phyloP scores from a whole-genome alignment of 2,113 vertebrate genomes.

The Miniopterus natalensis region DNA sequence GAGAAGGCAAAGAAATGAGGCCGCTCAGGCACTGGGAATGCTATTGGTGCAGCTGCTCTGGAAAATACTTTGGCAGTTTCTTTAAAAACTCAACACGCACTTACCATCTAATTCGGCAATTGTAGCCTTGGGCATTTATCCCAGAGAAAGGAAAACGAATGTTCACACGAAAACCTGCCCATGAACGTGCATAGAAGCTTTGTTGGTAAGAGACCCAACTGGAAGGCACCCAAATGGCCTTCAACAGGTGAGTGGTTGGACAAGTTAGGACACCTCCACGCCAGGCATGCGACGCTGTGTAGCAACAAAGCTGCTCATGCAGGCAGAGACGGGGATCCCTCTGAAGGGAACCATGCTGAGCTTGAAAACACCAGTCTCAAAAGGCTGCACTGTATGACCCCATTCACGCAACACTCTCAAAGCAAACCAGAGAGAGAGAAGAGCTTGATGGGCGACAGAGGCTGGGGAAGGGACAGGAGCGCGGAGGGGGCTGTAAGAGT shows the following conservation, averaged over 20 bases:
- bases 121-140: slow-evolving; percentile 46
- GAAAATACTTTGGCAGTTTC: not conserved
- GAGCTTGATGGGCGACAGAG: not conserved
- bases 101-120: slow-evolving; percentile 19
- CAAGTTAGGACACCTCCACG: not conserved
- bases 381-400: not conserved
- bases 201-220: slow-evolving; percentile 7
- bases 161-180: slow-evolving; percentile 57
- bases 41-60: not conserved
- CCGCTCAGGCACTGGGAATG: not conserved
- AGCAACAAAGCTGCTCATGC: not conserved
- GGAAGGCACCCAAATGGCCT: slow-evolving; percentile 23
- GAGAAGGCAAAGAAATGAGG: not conserved
- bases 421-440: not conserved
- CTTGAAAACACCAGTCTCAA: not conserved
- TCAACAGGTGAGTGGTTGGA: slow-evolving; percentile 56
- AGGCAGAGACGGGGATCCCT: not conserved
- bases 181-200: slow-evolving; percentile 35
- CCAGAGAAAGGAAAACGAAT: slow-evolving; percentile 61
- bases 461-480: not conserved
- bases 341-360: not conserved
- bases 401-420: not conserved
- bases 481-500: not conserved
- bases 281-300: not conserved
- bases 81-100: slow-evolving; percentile 20